phyloP scores from a whole-genome alignment of 35 echinoderm and acorn worm genomes.

The Heliocidaris erythrogramma region DNA sequence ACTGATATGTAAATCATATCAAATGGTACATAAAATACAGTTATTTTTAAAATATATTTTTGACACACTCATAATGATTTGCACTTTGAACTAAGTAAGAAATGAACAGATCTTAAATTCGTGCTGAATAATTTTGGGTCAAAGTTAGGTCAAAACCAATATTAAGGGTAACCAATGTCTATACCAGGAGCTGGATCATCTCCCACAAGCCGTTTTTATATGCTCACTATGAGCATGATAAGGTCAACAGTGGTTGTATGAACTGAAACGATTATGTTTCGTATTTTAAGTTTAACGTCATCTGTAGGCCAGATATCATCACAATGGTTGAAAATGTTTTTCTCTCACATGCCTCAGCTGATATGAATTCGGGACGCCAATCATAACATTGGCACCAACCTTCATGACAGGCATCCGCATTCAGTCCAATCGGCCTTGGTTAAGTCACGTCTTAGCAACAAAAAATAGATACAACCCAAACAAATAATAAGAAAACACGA shows the following conservation, averaged over 20 bases:
- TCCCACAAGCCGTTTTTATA: no score
- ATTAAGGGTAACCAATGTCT: no score
- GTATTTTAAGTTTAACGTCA: neutral
- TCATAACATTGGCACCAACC: neutral
- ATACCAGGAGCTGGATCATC: no score
- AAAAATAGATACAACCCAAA: constrained; percentile 13
- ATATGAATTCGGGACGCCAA: neutral
- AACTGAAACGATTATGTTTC: neutral
- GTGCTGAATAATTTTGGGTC: no score
- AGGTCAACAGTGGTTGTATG: neutral
- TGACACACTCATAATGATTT: no score
- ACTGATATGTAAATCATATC: no score
- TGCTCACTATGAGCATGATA: no score
- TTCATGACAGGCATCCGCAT: neutral
- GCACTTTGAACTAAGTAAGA: no score
- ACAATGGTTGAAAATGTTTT: neutral
- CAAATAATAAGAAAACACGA: constrained; percentile 18
- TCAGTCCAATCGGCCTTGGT: neutral
- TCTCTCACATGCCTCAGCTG: neutral
- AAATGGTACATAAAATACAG: no score
- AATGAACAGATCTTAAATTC: no score
- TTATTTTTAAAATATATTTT: no score
- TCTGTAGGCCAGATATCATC: neutral
- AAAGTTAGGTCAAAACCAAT: no score
- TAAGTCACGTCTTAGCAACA: constrained; percentile 16